Conservation (phyloP, 2,888 invertebrate species). For the Baccha elongata region DNA sequence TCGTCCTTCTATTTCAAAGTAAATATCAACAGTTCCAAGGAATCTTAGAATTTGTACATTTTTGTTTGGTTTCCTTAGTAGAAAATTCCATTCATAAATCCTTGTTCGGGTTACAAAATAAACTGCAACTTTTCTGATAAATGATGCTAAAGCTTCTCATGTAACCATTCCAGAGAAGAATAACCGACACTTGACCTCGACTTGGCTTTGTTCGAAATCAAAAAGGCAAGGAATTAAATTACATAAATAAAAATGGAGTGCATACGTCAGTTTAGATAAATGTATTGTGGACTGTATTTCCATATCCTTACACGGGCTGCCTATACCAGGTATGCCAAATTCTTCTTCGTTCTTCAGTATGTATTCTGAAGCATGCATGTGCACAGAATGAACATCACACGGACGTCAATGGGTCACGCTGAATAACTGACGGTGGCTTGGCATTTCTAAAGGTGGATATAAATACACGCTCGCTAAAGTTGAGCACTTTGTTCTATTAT, state of each 20-base stretch:
- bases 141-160: constrained; percentile 10
- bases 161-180: constrained; percentile 33
- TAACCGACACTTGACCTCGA: constrained; percentile 56
- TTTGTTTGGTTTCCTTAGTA: constrained; percentile 7
- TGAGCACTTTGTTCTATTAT: constrained; percentile 53
- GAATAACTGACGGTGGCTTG: constrained; percentile 8
- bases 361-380: constrained; percentile 19
- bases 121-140: constrained; percentile 21
- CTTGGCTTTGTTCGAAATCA: constrained; percentile 54
- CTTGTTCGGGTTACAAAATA: constrained; percentile 22
- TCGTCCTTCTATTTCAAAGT: background rate
- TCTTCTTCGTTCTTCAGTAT: constrained; percentile 15
- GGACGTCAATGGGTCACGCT: background rate
- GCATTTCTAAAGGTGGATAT: background rate
- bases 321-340: background rate
- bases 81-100: constrained; percentile 37
- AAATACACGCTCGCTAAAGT: constrained; percentile 12
- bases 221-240: constrained; percentile 61
- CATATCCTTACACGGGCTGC: background rate
- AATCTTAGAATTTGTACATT: background rate
- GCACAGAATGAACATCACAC: background rate
- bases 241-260: constrained; percentile 63
- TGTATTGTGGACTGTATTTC: background rate
- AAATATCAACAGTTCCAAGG: background rate
- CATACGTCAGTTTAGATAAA: constrained; percentile 23